Percentiles rank a stretch among this genome's conserved stretches.
Evolutionary conservation across 1,140 invertebrate genomes (phyloP).

Genomic region (Sweltsa coloradensis): DNA sequence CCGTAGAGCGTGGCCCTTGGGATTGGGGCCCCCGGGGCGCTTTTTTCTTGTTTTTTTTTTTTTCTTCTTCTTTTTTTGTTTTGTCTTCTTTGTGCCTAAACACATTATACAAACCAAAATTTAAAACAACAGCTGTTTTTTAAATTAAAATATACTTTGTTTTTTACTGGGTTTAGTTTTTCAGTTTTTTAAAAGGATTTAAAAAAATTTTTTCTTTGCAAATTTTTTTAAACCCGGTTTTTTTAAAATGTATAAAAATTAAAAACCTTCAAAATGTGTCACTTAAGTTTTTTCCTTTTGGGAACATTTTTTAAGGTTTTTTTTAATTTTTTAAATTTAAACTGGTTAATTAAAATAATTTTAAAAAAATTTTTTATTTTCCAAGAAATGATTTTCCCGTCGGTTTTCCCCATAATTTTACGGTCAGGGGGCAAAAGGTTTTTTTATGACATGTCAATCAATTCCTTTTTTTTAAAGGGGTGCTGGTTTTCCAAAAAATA

Average conservation of each 20-base stretch:
- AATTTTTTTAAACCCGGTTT: neutral
- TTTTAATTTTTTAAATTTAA: too few species aligned
- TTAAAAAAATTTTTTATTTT: too few species aligned
- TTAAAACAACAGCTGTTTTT: neutral
- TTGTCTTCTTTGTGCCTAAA: neutral
- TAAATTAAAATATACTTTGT: neutral
- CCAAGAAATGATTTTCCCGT: too few species aligned
- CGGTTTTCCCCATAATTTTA: too few species aligned
- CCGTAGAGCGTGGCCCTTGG: constrained; percentile 67
- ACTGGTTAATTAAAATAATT: too few species aligned
- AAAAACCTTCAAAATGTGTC: neutral
- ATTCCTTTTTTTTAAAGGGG: too few species aligned
- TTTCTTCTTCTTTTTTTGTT: constrained; percentile 2
- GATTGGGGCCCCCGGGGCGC: constrained; percentile 36
- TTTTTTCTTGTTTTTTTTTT: too few species aligned
- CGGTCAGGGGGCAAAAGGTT: too few species aligned
- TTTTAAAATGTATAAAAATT: neutral
- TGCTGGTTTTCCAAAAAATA: too few species aligned
- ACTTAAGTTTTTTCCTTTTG: too few species aligned
- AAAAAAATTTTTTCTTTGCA: neutral
- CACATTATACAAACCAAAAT: neutral
- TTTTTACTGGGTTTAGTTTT: neutral
- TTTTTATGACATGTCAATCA: too few species aligned
- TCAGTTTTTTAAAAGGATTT: neutral
- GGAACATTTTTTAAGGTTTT: too few species aligned